phyloP scores from a whole-genome alignment of 2,888 invertebrate species.

The Pherbina coryleti region DNA sequence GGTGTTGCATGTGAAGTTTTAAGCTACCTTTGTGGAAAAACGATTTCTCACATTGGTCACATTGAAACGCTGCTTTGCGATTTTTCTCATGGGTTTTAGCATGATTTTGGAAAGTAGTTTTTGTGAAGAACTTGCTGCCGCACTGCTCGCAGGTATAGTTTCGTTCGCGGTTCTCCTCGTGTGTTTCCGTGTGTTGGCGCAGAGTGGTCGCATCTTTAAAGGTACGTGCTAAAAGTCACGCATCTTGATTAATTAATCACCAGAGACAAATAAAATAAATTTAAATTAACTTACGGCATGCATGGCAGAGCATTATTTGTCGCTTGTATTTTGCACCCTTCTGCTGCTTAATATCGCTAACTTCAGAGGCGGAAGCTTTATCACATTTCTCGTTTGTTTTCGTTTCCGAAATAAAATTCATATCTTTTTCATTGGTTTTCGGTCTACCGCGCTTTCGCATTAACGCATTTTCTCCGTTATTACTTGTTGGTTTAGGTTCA shows the following conservation, averaged over 20 bases:
- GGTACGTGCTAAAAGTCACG: slow-evolving; percentile 35
- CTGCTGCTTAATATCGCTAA: slow-evolving; percentile 30
- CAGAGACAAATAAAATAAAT: background rate
- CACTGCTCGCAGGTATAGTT: slow-evolving; percentile 50
- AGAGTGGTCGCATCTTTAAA: slow-evolving; percentile 46
- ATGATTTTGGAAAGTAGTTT: slow-evolving; percentile 47
- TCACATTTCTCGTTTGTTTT: background rate
- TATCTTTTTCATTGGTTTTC: background rate
- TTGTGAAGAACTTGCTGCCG: slow-evolving; percentile 49
- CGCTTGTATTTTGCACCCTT: slow-evolving; percentile 35
- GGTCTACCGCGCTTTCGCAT: slow-evolving; percentile 14
- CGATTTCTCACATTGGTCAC: slow-evolving; percentile 48
- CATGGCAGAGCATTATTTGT: slow-evolving; percentile 40
- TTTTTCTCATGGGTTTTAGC: slow-evolving; percentile 47
- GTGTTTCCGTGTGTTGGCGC: slow-evolving; percentile 48
- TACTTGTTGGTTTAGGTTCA: background rate
- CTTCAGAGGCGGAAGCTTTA: slow-evolving; percentile 8
- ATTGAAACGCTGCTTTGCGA: slow-evolving; percentile 45
- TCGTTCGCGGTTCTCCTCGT: slow-evolving; percentile 48
- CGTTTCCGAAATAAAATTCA: background rate
- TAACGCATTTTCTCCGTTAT: background rate
- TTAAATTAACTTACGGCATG: slow-evolving; percentile 42
- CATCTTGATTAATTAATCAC: too few species aligned
- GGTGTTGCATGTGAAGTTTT: slow-evolving; percentile 48
- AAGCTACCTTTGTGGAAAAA: slow-evolving; percentile 51